These are phyloP conservation scores for Ctenochaetus hawaiiensis DNA, from an alignment of 2,797 vertebrate genomes.

Conservation along the genomic window DNA sequence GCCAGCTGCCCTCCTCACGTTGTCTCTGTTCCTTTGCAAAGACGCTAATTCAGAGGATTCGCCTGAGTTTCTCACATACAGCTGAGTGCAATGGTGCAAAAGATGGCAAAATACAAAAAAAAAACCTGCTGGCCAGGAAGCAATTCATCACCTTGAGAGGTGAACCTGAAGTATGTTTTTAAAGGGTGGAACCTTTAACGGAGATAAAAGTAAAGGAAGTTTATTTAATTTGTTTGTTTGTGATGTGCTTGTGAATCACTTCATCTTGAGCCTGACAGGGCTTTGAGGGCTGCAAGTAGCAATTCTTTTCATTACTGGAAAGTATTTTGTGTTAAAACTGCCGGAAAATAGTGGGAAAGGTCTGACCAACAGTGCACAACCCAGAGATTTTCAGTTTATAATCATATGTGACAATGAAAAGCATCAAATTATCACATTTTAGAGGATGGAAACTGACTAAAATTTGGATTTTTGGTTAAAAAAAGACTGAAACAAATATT, in stretches of 20 bases:
- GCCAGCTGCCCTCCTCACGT: conserved; percentile 7
- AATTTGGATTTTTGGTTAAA: background rate
- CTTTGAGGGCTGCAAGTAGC: too few relatives aligned
- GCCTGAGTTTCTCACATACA: background rate
- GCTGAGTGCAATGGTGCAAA: conserved; percentile 5
- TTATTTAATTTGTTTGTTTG: too few relatives aligned
- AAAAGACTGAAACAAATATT: background rate
- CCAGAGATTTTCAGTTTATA: background rate
- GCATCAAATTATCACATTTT: too few relatives aligned
- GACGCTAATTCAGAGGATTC: conserved; percentile 28
- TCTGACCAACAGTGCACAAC: background rate
- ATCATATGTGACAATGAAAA: background rate
- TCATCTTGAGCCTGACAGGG: too few relatives aligned
- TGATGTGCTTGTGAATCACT: too few relatives aligned
- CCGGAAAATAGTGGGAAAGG: too few relatives aligned
- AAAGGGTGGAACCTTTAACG: background rate
- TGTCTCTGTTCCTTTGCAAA: conserved; percentile 34
- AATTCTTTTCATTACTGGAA: too few relatives aligned
- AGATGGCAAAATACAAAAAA: background rate
- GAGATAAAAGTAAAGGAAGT: background rate
- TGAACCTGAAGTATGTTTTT: background rate
- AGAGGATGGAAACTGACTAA: background rate
- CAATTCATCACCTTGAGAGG: background rate
- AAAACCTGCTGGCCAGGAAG: background rate
- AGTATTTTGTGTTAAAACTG: too few relatives aligned